Conservation (phyloP, 2,888 invertebrate genomes). For the Volucella bombylans region DNA sequence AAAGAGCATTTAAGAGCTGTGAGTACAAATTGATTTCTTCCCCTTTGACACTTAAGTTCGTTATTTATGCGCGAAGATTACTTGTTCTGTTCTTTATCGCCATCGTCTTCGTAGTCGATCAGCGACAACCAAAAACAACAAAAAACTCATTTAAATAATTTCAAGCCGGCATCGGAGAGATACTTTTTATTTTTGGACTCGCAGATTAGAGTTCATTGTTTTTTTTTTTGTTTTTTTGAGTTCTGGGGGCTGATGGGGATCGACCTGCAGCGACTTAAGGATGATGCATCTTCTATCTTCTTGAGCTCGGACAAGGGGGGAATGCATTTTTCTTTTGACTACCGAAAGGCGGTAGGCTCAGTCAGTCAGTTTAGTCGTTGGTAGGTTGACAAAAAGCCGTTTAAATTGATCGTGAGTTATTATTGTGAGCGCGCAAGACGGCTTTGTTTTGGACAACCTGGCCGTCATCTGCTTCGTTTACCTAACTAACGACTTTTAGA, state of each 20-base stretch:
- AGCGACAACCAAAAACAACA: slow-evolving; percentile 56
- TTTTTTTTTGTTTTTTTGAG: not conserved
- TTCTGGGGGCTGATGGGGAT: slow-evolving; percentile 13
- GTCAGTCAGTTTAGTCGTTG: slow-evolving; percentile 14
- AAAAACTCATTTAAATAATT: slow-evolving; percentile 63
- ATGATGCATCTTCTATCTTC: slow-evolving; percentile 41
- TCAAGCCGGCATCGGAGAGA: slow-evolving; percentile 17
- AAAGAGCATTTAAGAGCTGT: slow-evolving; percentile 36
- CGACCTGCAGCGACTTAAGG: not conserved
- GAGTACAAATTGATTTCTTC: slow-evolving; percentile 73
- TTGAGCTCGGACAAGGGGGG: slow-evolving; percentile 3
- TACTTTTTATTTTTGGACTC: slow-evolving; percentile 56
- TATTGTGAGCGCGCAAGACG: slow-evolving; percentile 27
- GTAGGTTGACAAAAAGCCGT: slow-evolving; percentile 67
- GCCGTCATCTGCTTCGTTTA: slow-evolving; percentile 35
- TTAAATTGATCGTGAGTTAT: slow-evolving; percentile 73
- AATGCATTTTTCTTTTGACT: slow-evolving; percentile 49
- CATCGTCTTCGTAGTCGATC: slow-evolving; percentile 27
- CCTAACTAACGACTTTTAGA: slow-evolving; percentile 56
- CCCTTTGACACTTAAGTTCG: slow-evolving; percentile 72
- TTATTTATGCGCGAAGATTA: slow-evolving; percentile 72
- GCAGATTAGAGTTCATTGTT: slow-evolving; percentile 54
- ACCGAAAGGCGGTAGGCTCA: slow-evolving; percentile 23
- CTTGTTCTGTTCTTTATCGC: slow-evolving; percentile 62
- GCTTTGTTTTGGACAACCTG: slow-evolving; percentile 57